Conservation (phyloP, 2,797 vertebrate species). For the Jordanella pulchra region DNA sequence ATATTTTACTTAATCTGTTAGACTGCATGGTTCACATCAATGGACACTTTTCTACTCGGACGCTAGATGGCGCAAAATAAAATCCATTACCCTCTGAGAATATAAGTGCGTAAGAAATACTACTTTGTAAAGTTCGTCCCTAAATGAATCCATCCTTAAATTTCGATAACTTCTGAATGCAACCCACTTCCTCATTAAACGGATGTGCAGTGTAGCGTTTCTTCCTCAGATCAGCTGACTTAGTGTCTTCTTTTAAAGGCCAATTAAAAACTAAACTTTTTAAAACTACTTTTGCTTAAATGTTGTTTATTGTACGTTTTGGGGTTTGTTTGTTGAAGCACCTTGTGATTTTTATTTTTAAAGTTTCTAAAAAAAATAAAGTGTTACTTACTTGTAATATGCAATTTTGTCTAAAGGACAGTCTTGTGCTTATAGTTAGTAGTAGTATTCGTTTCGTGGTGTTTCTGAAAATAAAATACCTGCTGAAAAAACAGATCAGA, state of each 20-base stretch:
- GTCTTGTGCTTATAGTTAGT: slow-evolving; percentile 19
- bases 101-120: slow-evolving; percentile 4
- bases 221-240: too few relatives aligned
- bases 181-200: neutral
- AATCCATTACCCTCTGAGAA: neutral
- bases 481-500: neutral
- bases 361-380: too few relatives aligned
- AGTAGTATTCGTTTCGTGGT: neutral
- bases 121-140: slow-evolving; percentile 1
- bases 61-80: slow-evolving; percentile 62
- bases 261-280: too few relatives aligned
- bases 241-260: too few relatives aligned
- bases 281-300: too few relatives aligned
- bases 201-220: neutral
- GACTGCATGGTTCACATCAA: slow-evolving; percentile 13
- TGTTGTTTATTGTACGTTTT: too few relatives aligned
- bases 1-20: slow-evolving; percentile 38
- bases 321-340: too few relatives aligned
- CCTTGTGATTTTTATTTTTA: too few relatives aligned
- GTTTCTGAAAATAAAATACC: neutral
- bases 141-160: neutral
- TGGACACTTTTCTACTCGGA: neutral
- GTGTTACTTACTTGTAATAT: too few relatives aligned
- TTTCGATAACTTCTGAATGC: slow-evolving; percentile 14
- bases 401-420: slow-evolving; percentile 20